phyloP scores from a whole-genome alignment of 2,113 vertebrate species.

The Nothocercus nigrocapillus region DNA sequence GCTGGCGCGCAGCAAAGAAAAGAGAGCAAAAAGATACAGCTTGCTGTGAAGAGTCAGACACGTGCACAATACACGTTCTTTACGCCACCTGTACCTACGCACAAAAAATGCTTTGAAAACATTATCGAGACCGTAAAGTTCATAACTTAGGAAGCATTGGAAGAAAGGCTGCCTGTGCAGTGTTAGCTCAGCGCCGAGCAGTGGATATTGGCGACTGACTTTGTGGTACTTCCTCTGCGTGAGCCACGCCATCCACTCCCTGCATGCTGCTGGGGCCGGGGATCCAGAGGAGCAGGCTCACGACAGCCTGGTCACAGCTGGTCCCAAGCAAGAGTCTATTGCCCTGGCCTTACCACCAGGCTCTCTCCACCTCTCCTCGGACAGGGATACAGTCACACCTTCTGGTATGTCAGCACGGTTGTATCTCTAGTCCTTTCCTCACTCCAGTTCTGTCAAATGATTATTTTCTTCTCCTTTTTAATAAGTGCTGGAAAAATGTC shows the following conservation, averaged over 20 bases:
- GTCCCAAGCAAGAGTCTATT: background rate
- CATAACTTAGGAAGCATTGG: background rate
- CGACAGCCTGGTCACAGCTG: background rate
- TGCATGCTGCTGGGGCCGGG: rapidly evolving
- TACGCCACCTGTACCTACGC: background rate
- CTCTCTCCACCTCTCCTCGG: conserved; percentile 3
- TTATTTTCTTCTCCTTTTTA: background rate
- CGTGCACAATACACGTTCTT: background rate
- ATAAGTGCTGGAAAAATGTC: background rate
- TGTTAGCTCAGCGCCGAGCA: background rate
- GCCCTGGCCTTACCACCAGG: background rate
- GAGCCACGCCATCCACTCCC: background rate
- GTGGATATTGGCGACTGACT: background rate
- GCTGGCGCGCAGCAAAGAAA: background rate
- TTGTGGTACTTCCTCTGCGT: background rate
- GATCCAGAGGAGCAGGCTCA: background rate
- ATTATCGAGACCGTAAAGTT: background rate
- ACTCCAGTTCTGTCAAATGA: background rate
- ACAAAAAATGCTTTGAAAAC: background rate
- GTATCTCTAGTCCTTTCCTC: conserved; percentile 27
- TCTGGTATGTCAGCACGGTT: conserved; percentile 31
- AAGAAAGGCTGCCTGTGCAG: background rate
- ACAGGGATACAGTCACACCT: conserved; percentile 25
- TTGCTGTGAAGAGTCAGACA: background rate
- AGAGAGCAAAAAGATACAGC: background rate